Conservation (phyloP, 2,797 vertebrate species). For the Pipistrellus pipistrellus region DNA sequence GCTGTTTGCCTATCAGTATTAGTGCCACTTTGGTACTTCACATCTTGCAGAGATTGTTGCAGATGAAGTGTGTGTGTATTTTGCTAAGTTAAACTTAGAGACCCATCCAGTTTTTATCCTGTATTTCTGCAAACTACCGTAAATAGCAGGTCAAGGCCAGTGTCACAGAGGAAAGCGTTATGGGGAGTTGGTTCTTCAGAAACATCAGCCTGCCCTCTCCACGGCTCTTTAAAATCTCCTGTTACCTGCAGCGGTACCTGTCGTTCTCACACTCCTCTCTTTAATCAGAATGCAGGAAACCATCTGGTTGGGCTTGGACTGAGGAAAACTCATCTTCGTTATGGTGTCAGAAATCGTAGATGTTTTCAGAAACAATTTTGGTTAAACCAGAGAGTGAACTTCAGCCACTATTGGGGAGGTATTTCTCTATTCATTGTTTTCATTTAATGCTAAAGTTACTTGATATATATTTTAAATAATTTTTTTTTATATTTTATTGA, state of each 20-base stretch:
- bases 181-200: slow-evolving; percentile 81
- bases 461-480: slow-evolving; percentile 73
- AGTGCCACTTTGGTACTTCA: slow-evolving; percentile 87
- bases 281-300: slow-evolving; percentile 45
- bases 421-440: slow-evolving; percentile 74
- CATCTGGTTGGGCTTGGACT: slow-evolving; percentile 3
- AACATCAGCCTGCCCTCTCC: slow-evolving; percentile 74
- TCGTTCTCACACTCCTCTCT: slow-evolving; percentile 8
- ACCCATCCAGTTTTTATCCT: slow-evolving; percentile 84
- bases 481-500: neutral
- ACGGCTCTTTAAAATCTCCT: slow-evolving; percentile 73
- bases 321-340: slow-evolving; percentile 76
- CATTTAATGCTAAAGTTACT: slow-evolving; percentile 80
- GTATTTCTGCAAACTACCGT: slow-evolving; percentile 87
- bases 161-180: slow-evolving; percentile 73
- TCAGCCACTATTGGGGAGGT: slow-evolving; percentile 81
- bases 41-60: slow-evolving; percentile 75
- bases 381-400: slow-evolving; percentile 75
- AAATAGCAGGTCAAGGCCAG: slow-evolving; percentile 86
- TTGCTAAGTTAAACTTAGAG: slow-evolving; percentile 87
- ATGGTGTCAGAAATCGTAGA: slow-evolving; percentile 73
- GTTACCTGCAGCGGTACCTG: slow-evolving; percentile 77
- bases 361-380: slow-evolving; percentile 75
- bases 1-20: slow-evolving; percentile 88
- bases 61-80: slow-evolving; percentile 80